These are phyloP conservation scores for Zootoca vivipara DNA, from an alignment of 2,113 vertebrate species.

Conservation along the genomic window DNA sequence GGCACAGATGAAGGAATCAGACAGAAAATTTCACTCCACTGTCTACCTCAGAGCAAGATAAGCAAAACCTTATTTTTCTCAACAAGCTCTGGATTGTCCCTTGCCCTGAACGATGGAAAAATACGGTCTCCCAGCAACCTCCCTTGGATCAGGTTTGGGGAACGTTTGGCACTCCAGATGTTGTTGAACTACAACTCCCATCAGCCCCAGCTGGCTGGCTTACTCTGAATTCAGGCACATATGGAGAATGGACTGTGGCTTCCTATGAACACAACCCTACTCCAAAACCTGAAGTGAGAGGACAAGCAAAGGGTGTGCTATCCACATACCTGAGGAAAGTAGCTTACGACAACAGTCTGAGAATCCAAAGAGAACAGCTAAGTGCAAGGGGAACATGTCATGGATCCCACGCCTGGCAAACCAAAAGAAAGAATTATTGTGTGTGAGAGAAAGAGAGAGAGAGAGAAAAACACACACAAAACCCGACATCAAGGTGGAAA, in stretches of 20 bases:
- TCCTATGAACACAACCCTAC: neutral
- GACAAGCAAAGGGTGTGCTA: neutral
- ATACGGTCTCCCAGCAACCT: neutral
- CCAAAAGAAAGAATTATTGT: neutral
- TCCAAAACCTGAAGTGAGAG: neutral
- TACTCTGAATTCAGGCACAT: neutral
- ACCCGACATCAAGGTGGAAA: neutral
- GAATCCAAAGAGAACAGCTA: constrained; percentile 92
- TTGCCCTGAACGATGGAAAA: neutral
- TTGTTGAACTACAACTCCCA: too few relatives aligned
- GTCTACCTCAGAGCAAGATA: neutral
- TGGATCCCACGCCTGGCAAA: constrained; percentile 85
- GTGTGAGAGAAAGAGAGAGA: neutral
- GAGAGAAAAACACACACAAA: neutral
- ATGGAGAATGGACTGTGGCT: neutral
- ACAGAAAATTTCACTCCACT: neutral
- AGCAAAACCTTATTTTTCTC: neutral
- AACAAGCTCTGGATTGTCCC: neutral
- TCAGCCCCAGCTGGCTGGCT: too few relatives aligned
- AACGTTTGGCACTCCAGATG: too few relatives aligned
- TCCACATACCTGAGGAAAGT: constrained; percentile 87
- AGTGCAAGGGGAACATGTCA: constrained; percentile 94
- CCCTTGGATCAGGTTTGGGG: too few relatives aligned
- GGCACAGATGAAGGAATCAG: neutral
- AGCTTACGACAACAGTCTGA: constrained; percentile 97